Evolutionary conservation across 2,113 vertebrate species (phyloP).

Genomic region (Mormyrus iriodes): DNA sequence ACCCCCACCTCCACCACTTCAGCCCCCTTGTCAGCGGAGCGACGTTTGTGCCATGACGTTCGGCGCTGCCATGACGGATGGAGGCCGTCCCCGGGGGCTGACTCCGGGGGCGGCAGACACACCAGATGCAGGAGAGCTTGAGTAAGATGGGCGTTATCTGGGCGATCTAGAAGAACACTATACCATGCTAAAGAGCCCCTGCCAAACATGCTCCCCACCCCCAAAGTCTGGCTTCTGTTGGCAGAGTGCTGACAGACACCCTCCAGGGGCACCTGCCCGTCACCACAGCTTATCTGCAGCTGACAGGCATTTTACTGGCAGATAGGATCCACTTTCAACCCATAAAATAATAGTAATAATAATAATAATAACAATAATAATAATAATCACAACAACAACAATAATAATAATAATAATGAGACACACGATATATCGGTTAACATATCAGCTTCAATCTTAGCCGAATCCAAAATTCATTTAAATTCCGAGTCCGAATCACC

Average conservation of each 20-base stretch:
- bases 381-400: neutral
- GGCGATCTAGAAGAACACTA: slow-evolving; percentile 7
- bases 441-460: neutral
- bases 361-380: neutral
- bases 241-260: slow-evolving; percentile 22
- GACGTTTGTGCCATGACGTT: neutral
- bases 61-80: neutral
- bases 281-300: slow-evolving; percentile 28
- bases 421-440: neutral
- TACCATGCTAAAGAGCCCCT: neutral
- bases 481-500: neutral
- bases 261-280: neutral
- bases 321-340: slow-evolving; percentile 31
- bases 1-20: neutral
- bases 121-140: neutral
- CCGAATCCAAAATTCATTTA: neutral
- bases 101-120: neutral
- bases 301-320: slow-evolving; percentile 40
- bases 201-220: neutral
- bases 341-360: neutral
- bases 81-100: neutral
- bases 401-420: neutral
- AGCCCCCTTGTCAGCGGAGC: neutral
- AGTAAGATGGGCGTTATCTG: slow-evolving; percentile 13
- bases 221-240: slow-evolving; percentile 10